These are phyloP conservation scores for Plebejus anna DNA, from an alignment of 2,888 invertebrate species.

Conservation along the genomic window DNA sequence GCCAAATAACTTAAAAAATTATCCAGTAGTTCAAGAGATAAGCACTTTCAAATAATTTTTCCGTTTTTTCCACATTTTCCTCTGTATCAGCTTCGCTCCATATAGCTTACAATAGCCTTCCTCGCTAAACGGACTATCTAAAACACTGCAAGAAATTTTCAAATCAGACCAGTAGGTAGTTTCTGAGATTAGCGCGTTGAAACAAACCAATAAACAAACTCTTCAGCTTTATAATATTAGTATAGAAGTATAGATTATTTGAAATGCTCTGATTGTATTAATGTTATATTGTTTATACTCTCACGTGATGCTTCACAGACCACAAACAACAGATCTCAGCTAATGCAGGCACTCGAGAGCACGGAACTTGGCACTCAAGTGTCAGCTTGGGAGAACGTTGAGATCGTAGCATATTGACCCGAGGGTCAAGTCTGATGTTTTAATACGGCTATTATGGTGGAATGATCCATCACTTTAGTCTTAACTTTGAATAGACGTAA, in stretches of 20 bases:
- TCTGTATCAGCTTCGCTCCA: too few species aligned
- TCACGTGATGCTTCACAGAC: background rate
- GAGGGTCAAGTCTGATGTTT: conserved; percentile 9
- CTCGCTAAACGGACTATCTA: too few species aligned
- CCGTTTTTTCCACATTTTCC: background rate
- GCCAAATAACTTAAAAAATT: too few species aligned
- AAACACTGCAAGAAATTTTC: too few species aligned
- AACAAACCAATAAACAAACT: too few species aligned
- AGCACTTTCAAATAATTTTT: too few species aligned
- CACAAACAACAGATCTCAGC: conserved; percentile 8
- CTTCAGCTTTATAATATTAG: too few species aligned
- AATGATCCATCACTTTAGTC: background rate
- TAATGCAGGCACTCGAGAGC: conserved; percentile 19
- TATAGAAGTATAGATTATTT: background rate
- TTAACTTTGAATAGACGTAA: background rate
- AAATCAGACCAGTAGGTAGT: too few species aligned
- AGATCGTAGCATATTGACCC: conserved; percentile 18
- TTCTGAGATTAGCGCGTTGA: too few species aligned
- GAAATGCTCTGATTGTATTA: background rate
- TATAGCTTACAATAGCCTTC: too few species aligned
- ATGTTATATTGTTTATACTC: background rate
- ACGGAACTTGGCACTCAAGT: conserved; percentile 14
- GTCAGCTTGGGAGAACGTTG: background rate
- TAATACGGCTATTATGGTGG: conserved; percentile 4
- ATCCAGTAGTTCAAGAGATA: too few species aligned